phyloP scores from a whole-genome alignment of 2,888 invertebrate species.

The Protodeltote pygarga region DNA sequence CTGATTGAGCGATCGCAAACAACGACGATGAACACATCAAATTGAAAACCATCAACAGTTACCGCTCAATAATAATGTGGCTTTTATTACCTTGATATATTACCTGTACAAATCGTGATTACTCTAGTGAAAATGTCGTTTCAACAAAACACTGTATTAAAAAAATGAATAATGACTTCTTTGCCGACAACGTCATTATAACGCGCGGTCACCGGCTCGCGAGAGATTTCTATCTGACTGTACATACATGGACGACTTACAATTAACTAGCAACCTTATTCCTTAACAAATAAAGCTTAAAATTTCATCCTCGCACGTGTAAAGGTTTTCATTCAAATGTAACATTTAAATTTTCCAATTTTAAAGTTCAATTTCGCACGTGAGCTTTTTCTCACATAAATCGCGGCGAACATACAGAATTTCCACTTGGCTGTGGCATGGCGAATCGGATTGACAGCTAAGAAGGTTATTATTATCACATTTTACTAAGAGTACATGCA shows the following conservation, averaged over 20 bases:
- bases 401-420: constrained; percentile 63
- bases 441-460: constrained; percentile 83
- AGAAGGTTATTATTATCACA: constrained; percentile 86
- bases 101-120: constrained; percentile 83
- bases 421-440: constrained; percentile 78
- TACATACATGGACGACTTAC: constrained; percentile 38
- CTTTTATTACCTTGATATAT: constrained; percentile 82
- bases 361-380: constrained; percentile 59
- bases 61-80: constrained; percentile 70
- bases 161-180: constrained; percentile 87
- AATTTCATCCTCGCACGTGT: constrained; percentile 25
- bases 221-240: constrained; percentile 78
- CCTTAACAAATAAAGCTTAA: constrained; percentile 25
- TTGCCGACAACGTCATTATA: constrained; percentile 82
- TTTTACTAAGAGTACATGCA: constrained; percentile 74
- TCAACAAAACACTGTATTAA: constrained; percentile 86
- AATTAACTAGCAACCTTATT: constrained; percentile 56
- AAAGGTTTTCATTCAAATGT: constrained; percentile 54
- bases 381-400: constrained; percentile 43
- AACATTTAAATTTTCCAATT: constrained; percentile 51
- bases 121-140: constrained; percentile 86
- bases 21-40: constrained; percentile 77
- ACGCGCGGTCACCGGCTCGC: constrained; percentile 74
- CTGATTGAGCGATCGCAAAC: constrained; percentile 58
- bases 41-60: constrained; percentile 81